phyloP scores from a whole-genome alignment of 2,888 invertebrate genomes.

The Rhabditoides inermis region DNA sequence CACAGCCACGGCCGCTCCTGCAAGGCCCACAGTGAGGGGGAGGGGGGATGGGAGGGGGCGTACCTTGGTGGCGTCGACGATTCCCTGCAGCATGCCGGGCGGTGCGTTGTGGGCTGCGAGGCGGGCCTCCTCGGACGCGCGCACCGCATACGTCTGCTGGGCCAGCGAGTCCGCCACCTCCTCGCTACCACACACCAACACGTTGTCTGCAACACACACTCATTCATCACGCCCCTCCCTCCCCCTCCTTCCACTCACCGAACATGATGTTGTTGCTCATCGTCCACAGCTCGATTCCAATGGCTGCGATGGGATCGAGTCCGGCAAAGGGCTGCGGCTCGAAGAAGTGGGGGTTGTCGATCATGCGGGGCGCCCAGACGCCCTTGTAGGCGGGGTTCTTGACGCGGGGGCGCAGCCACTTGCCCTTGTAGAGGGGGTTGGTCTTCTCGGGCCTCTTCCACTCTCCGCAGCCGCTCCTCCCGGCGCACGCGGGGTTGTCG shows the following conservation, averaged over 20 bases:
- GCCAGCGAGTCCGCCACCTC: slow-evolving; percentile 73
- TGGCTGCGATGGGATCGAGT: slow-evolving; percentile 58
- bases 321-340: slow-evolving; percentile 70
- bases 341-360: slow-evolving; percentile 85
- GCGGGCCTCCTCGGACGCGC: slow-evolving; percentile 57
- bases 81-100: slow-evolving; percentile 23
- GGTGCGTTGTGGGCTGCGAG: slow-evolving; percentile 13
- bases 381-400: slow-evolving; percentile 59
- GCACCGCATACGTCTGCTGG: slow-evolving; percentile 72
- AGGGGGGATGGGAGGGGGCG: background rate
- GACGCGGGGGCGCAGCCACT: slow-evolving; percentile 72
- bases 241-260: too few species aligned
- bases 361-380: slow-evolving; percentile 63
- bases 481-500: slow-evolving; percentile 41
- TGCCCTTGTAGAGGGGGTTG: slow-evolving; percentile 66
- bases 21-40: background rate
- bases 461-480: slow-evolving; percentile 77
- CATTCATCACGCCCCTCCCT: too few species aligned
- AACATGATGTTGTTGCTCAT: slow-evolving; percentile 89
- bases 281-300: slow-evolving; percentile 96
- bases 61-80: slow-evolving; percentile 36
- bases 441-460: slow-evolving; percentile 67
- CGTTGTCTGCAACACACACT: slow-evolving; percentile 63
- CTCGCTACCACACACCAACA: slow-evolving; percentile 77
- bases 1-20: slow-evolving; percentile 80